Evolutionary conservation across 1,140 invertebrate genomes (phyloP).

Genomic region (Drosophila pruinosa): DNA sequence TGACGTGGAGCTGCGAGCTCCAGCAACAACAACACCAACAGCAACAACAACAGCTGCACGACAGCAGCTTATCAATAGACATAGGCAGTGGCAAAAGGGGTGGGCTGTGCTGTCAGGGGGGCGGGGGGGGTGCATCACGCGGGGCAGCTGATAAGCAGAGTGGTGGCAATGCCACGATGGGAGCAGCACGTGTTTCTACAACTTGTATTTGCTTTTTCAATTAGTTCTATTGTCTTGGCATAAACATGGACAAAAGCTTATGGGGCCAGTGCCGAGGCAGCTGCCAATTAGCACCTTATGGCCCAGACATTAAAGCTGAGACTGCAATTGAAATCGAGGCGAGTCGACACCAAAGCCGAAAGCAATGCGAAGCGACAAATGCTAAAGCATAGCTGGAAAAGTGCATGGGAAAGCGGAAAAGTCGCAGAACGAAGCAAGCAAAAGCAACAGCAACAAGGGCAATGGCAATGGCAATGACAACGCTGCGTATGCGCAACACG

Average conservation of each 20-base stretch:
- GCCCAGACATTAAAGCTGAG: constrained; percentile 3
- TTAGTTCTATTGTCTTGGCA: constrained; percentile 25
- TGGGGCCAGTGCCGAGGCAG: constrained; percentile 1
- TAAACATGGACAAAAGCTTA: constrained; percentile 17
- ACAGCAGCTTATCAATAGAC: constrained; percentile 29
- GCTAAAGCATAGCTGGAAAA: constrained; percentile 32
- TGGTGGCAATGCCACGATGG: background rate
- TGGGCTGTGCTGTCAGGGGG: no score
- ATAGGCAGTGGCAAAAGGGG: no score
- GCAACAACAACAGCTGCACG: constrained; percentile 5
- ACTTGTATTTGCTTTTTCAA: background rate
- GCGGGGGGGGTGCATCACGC: constrained; percentile 32
- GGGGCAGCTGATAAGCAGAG: constrained; percentile 15
- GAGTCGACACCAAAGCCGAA: constrained; percentile 4
- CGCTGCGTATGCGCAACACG: constrained; percentile 33
- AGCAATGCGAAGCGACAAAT: constrained; percentile 11
- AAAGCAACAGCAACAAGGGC: background rate
- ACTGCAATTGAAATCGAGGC: background rate
- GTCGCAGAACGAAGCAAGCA: background rate
- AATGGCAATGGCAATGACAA: background rate
- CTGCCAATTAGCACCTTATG: constrained; percentile 29
- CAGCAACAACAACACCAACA: background rate
- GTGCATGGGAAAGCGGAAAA: constrained; percentile 18
- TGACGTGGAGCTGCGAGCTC: constrained; percentile 21
- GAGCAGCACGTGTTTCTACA: constrained; percentile 33